Base-by-base conservation (phyloP, 30 jellyfish, hydroid and myxozoan genomes). In the Chrysaora quinquecirrha region DNA sequence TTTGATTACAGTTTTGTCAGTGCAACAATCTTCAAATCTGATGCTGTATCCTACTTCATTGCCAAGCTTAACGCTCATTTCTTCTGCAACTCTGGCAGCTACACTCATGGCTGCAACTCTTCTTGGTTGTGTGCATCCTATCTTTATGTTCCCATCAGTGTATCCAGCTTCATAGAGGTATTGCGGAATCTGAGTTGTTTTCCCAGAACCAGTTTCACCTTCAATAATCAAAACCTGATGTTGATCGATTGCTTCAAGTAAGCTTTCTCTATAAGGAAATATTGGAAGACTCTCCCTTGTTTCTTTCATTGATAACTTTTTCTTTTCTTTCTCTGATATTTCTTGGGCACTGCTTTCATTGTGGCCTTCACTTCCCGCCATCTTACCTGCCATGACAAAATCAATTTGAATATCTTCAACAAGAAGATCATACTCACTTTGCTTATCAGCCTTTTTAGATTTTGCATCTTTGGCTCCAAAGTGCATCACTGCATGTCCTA, bases 51-150 rank as follows among this genome's bases (percentile, higher is more conserved):
- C 99, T 30, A 95, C 99, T 73, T 95, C 99, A 70, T 87, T 91
- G 7, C 99, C 99, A 7, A 95, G 95, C 81, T 89, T 95, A 3
- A 84, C 93, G 56, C 77, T 73, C 96, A 95, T 86, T 76, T 95
- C 99, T 28, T 95, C 98, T 7, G 98, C 97, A n/a, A 95, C 99
- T 7, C 99, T 86, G 21, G 99, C 99, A 46, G 99, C 99, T 6
- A 95, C 99, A 71, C 98, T 89, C 99, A 95, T 95, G 0, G 99
- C 99, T 9, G 99, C 99, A 33, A 95, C 99, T 31, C 99, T 96
- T 19, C 99, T 85, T 24, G 99, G 99, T 62, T 95, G 99, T 0
- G 99, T 95, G 73, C 99, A 95, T 0, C 97, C 99, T 70, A 95
- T 64, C 72, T 90, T 95, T 95, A 76, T 86, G 30, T 95, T 94